Conservation (phyloP, 2,797 vertebrate genomes). For the Chelonia mydas region DNA sequence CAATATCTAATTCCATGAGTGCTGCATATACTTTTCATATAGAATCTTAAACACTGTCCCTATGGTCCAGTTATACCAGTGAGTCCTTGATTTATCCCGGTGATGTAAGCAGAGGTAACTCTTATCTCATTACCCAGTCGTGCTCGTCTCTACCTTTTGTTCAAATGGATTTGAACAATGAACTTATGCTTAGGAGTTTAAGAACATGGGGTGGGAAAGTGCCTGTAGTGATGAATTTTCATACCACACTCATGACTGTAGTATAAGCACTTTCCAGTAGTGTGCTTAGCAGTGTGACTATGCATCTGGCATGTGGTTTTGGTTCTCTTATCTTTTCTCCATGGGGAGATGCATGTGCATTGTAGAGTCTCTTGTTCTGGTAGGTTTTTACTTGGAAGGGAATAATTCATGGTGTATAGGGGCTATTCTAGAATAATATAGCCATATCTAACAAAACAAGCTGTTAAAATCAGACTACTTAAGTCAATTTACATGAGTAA, state of each 20-base stretch:
- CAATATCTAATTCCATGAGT: neutral
- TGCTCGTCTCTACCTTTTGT: too few relatives aligned
- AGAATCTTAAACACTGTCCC: neutral
- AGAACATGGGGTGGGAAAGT: neutral
- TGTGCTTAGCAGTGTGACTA: neutral
- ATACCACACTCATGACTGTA: neutral
- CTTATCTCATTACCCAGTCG: neutral
- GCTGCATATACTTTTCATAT: neutral
- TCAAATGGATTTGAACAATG: neutral
- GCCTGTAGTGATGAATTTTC: neutral
- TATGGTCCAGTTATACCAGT: neutral
- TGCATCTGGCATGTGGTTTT: too few relatives aligned
- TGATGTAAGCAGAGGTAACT: neutral
- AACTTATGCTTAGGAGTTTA: neutral
- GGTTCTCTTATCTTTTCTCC: too few relatives aligned
- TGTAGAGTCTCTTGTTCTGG: neutral
- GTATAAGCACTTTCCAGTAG: neutral
- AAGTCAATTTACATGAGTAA: too few relatives aligned
- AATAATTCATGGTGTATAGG: neutral
- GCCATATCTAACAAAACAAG: neutral
- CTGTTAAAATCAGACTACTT: neutral
- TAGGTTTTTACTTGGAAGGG: neutral
- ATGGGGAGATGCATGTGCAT: too few relatives aligned
- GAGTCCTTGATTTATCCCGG: neutral
- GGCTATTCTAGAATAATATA: neutral